Evolutionary conservation across 2,113 vertebrate genomes (phyloP).

Genomic region (Mormoops blainvillei): DNA sequence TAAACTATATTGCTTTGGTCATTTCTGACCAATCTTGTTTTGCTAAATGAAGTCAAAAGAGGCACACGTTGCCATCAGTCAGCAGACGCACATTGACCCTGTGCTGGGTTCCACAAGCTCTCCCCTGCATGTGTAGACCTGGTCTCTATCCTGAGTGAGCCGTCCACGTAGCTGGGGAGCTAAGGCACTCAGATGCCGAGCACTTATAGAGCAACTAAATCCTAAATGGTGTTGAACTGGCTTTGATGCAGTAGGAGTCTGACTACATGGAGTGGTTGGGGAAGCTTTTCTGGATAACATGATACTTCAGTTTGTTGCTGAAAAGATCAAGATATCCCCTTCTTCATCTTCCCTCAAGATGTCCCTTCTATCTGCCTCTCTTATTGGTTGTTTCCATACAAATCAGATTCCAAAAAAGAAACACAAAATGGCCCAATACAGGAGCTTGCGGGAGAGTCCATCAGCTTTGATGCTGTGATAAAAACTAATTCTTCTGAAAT

Average conservation of each 20-base stretch:
- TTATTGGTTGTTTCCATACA: background rate
- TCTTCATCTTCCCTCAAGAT: background rate
- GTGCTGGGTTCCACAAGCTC: background rate
- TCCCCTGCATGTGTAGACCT: background rate
- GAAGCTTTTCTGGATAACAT: background rate
- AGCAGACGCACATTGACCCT: background rate
- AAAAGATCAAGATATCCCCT: background rate
- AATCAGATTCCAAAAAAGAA: background rate
- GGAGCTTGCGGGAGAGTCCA: background rate
- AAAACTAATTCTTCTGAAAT: background rate
- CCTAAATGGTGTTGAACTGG: background rate
- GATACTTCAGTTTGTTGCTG: background rate
- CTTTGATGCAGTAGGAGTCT: background rate
- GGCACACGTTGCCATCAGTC: background rate
- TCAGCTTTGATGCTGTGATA: background rate
- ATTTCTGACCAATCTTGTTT: slow-evolving; percentile 38
- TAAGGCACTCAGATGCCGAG: background rate
- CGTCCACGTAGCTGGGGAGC: background rate
- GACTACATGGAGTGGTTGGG: background rate
- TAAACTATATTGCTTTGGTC: slow-evolving; percentile 35
- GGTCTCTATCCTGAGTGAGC: background rate
- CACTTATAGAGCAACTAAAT: background rate
- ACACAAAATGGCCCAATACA: background rate
- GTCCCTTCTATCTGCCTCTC: background rate
- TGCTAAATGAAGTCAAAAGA: slow-evolving; percentile 35